These are phyloP conservation scores for Tinea trinotella DNA, from an alignment of 2,888 invertebrate species.

Conservation along the genomic window DNA sequence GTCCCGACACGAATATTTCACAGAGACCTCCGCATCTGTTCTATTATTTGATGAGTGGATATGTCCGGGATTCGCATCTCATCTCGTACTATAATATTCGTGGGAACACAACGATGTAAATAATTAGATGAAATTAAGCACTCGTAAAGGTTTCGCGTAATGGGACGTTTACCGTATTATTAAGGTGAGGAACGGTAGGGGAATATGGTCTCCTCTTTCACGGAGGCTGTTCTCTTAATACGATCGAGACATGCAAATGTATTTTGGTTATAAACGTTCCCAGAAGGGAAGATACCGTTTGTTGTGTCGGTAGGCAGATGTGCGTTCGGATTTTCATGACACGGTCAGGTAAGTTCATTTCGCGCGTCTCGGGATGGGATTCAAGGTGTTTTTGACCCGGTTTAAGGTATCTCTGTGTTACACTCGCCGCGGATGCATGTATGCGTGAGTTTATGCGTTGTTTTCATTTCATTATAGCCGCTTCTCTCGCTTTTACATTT, in stretches of 20 bases:
- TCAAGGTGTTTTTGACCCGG: conserved; percentile 70
- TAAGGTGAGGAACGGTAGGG: conserved; percentile 42
- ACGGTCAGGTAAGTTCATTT: conserved; percentile 64
- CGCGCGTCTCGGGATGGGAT: conserved; percentile 60
- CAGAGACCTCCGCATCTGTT: conserved; percentile 36
- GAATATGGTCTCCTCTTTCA: conserved; percentile 25
- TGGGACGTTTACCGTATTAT: conserved; percentile 58
- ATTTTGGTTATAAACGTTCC: conserved; percentile 66
- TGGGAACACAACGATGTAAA: conserved; percentile 59
- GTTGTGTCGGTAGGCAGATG: conserved; percentile 47
- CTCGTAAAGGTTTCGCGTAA: conserved; percentile 45
- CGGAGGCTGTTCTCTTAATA: conserved; percentile 35
- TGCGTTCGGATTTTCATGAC: conserved; percentile 51
- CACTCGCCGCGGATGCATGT: conserved; percentile 29
- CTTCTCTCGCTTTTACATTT: conserved; percentile 66
- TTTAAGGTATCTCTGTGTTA: conserved; percentile 47
- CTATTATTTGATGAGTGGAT: conserved; percentile 9
- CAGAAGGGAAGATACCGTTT: conserved; percentile 66
- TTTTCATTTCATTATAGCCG: conserved; percentile 65
- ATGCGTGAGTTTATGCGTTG: conserved; percentile 52
- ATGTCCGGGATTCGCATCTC: not conserved
- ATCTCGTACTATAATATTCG: conserved; percentile 44
- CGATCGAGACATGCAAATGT: conserved; percentile 63
- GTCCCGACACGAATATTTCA: conserved; percentile 5
- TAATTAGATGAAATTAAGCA: conserved; percentile 64